Base-by-base conservation (phyloP, 2,797 vertebrate genomes). In the Myotis pilosus region DNA sequence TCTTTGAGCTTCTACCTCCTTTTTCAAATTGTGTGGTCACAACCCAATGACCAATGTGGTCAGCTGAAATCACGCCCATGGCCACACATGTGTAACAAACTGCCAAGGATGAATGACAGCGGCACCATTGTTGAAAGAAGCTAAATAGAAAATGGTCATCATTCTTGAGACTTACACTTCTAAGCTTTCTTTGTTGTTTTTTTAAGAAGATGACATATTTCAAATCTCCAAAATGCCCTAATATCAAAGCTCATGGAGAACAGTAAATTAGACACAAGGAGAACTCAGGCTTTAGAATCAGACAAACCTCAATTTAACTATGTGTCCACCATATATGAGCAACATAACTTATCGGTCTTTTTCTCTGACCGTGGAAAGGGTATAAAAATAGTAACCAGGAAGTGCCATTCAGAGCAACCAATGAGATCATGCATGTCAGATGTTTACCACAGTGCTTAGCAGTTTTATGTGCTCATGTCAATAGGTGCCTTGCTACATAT, bases 11-110 rank as follows among this genome's bases (percentile, higher is more conserved):
- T 89, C 75, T 75, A 68, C 80, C 44, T 87, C 44, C 82, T 75
- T 80, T 74, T 64, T 80, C 80, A 94, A 95, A 91, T 93, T 92
- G 76, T 94, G 86, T 93, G 95, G 93, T 92, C 86, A 94, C 49
- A 86, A 47, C 57, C 79, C 72, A 69, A 12, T 88, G 79, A 88
- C 93, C 91, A 87, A 1, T 87, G 91, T 84, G 94, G 88, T 83
- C 71, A 94, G 71, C 88, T 9, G 38, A 92, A 87, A 68, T 72
- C 68, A 80, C 8, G 2, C 71, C 80, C 66, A 20, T 5, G 38
- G 71, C 94, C 96, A 80, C 92, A 95, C 86, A 88, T 30, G 30
- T 87, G 13, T 36, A 90, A 94, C 30, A 20, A 49, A 84, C 89
- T 92, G 87, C 96, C 93, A 81, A 55, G 33, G 86, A 69, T 94